Conservation (phyloP, 2,113 vertebrate species). For the Ornithorhynchus anatinus region DNA sequence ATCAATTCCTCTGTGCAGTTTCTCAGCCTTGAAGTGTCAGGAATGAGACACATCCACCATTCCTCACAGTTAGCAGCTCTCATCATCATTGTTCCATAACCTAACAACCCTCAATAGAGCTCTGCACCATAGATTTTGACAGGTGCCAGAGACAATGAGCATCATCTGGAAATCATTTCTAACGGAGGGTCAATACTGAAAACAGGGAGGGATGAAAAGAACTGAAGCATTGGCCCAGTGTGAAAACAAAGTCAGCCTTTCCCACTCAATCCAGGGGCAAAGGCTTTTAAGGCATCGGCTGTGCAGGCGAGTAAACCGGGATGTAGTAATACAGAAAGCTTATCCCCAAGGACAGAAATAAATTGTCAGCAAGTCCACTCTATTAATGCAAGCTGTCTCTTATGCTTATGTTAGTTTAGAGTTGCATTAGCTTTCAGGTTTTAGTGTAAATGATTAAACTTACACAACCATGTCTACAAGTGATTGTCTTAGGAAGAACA, state of each 20-base stretch:
- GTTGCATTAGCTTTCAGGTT: conserved; percentile 27
- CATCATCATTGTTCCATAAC: too few species aligned
- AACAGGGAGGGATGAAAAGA: neutral
- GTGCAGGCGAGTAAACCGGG: conserved; percentile 22
- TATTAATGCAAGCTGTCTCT: conserved; percentile 9
- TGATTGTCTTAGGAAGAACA: conserved; percentile 30
- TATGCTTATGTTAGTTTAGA: conserved; percentile 23
- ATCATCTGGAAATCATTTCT: neutral
- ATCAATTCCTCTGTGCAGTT: too few species aligned
- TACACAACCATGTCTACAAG: conserved; percentile 14
- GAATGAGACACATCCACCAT: too few species aligned
- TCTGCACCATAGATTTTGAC: too few species aligned
- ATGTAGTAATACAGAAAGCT: conserved; percentile 18
- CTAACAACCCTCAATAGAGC: too few species aligned
- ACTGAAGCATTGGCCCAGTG: neutral
- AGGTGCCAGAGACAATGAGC: conserved; percentile 7
- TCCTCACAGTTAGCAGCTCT: too few species aligned
- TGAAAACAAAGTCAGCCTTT: conserved; percentile 16
- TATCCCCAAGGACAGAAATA: neutral
- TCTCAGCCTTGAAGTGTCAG: too few species aligned
- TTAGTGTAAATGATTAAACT: conserved; percentile 18
- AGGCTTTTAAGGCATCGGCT: neutral
- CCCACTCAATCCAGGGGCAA: conserved; percentile 14
- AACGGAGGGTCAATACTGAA: neutral
- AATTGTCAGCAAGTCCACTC: conserved; percentile 10